These are phyloP conservation scores for Tetragnatha montana DNA, from an alignment of 2,888 invertebrate species.

Conservation along the genomic window DNA sequence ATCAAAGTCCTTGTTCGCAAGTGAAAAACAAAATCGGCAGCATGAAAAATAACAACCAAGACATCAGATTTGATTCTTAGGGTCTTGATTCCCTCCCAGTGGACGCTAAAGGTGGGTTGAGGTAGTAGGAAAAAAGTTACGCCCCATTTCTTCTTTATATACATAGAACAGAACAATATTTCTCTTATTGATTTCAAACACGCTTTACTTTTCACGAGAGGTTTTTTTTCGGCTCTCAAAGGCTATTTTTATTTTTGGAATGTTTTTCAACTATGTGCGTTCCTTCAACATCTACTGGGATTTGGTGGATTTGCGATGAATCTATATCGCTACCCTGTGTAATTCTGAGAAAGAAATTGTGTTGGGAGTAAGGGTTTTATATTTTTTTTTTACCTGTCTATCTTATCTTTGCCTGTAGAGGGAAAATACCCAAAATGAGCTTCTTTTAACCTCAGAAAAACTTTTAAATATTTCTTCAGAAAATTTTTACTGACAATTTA, in stretches of 20 bases:
- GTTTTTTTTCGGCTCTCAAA: conserved; percentile 4
- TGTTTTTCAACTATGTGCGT: conserved; percentile 15
- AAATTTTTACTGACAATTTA: neutral
- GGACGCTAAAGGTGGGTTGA: conserved; percentile 23
- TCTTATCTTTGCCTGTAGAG: neutral
- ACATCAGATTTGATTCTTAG: conserved; percentile 28
- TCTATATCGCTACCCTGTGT: conserved; percentile 9
- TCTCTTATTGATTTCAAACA: conserved; percentile 56
- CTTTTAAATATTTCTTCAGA: neutral
- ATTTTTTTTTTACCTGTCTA: conserved; percentile 6
- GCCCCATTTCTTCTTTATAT: conserved; percentile 33
- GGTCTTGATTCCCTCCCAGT: conserved; percentile 44
- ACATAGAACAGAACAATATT: conserved; percentile 32
- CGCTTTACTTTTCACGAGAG: conserved; percentile 16
- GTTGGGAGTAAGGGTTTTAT: neutral
- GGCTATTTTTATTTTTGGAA: conserved; percentile 16
- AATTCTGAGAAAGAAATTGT: conserved; percentile 8
- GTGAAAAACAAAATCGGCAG: conserved; percentile 9
- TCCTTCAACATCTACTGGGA: conserved; percentile 28
- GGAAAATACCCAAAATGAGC: neutral
- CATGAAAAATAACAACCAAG: conserved; percentile 8
- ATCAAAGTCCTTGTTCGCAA: conserved; percentile 40
- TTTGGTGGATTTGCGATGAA: conserved; percentile 32
- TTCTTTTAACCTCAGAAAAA: neutral
- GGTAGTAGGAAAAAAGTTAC: conserved; percentile 30